Evolutionary conservation across 2,888 invertebrate genomes (phyloP).

Genomic region (Frankliniella fusca): DNA sequence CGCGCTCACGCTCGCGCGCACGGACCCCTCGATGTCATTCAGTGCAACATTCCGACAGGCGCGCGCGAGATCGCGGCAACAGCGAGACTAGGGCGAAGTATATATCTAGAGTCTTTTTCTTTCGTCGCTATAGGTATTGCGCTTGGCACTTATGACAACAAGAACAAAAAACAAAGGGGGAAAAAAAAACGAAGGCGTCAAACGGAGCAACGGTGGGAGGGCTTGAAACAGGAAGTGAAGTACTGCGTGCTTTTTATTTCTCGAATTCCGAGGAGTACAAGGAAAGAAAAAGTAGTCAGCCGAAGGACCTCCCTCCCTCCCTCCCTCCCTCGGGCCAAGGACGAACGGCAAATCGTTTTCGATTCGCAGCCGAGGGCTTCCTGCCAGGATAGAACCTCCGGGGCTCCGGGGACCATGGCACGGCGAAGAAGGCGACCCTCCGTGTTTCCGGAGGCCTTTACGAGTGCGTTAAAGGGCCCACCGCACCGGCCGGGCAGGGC

Average conservation of each 20-base stretch:
- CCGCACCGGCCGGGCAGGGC: neutral
- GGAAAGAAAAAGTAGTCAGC: neutral
- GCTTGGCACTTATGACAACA: neutral
- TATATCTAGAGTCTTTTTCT: too few relatives aligned
- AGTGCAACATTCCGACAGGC: neutral
- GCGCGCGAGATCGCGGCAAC: neutral
- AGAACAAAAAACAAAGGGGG: neutral
- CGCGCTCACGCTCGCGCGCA: neutral
- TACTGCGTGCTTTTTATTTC: neutral
- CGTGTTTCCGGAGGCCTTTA: neutral
- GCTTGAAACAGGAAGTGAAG: neutral
- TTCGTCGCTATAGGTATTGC: neutral
- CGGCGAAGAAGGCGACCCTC: neutral
- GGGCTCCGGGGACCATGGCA: neutral
- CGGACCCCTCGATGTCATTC: neutral
- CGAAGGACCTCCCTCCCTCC: neutral
- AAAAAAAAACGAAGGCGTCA: neutral
- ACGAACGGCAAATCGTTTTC: neutral
- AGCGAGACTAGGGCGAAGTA: neutral
- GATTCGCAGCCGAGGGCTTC: neutral
- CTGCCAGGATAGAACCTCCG: neutral
- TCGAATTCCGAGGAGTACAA: neutral
- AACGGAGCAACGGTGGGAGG: neutral
- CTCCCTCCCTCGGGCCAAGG: neutral
- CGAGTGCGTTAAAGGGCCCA: neutral